Conservation (phyloP, 2,888 invertebrate species). For the Parnassius apollo region DNA sequence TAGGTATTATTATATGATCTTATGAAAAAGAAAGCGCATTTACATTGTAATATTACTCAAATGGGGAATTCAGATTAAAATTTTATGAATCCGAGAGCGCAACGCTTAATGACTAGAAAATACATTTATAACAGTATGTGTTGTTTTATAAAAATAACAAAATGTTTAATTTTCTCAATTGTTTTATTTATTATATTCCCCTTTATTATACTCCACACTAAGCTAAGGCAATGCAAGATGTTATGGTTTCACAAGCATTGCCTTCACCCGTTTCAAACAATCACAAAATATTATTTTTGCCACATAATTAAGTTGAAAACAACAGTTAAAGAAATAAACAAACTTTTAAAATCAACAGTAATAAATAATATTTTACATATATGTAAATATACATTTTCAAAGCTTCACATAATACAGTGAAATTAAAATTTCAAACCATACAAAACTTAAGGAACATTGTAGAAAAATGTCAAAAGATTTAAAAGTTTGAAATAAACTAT, state of each 20-base stretch:
- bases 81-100: slow-evolving; percentile 21
- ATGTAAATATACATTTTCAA: too few species aligned
- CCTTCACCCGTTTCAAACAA: slow-evolving; percentile 12
- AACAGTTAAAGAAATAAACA: too few species aligned
- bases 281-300: too few species aligned
- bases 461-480: too few species aligned
- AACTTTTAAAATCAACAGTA: too few species aligned
- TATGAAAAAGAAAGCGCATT: slow-evolving; percentile 30
- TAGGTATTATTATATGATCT: slow-evolving; percentile 16
- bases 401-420: too few species aligned
- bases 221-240: not conserved
- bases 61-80: slow-evolving; percentile 22
- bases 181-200: slow-evolving; percentile 58
- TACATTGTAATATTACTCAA: slow-evolving; percentile 32
- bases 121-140: slow-evolving; percentile 68
- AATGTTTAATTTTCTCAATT: slow-evolving; percentile 72
- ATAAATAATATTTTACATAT: too few species aligned
- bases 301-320: too few species aligned
- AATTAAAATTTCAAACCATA: too few species aligned
- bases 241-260: not conserved
- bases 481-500: too few species aligned
- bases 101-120: slow-evolving; percentile 72
- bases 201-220: not conserved
- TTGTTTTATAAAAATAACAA: slow-evolving; percentile 78
- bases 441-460: too few species aligned